Evolutionary conservation across 2,797 vertebrate species (phyloP), one percentile per base, ranked within the genome.

Genomic region (Nyctibius grandis): DNA sequence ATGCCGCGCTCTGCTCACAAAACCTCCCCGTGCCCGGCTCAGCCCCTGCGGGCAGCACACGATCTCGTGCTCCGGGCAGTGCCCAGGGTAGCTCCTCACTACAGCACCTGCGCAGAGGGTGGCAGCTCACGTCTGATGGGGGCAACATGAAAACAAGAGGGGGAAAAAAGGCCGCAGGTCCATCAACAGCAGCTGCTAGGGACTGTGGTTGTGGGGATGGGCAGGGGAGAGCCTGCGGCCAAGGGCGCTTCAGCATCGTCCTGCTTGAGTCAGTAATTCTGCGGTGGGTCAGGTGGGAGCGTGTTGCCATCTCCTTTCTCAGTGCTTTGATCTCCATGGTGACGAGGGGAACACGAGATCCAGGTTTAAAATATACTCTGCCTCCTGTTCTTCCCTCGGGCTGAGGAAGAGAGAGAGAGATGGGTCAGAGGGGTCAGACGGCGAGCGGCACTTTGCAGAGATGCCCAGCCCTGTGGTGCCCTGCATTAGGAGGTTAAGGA

Each of bases 301-400:
- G 17, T 44, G 60, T 22, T 63, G 75, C 92, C 26, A 1, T 70
- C 93, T 93, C 92, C 90, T 51, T 11, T 18, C 93, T 79, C 95
- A 22, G 93, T 67, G 93, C 93, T 84, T 48, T 61, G 25, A 76
- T 96, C 95, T 97, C 95, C 96, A 92, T 70, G 88, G 93, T 78
- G 93, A 95, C 91, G 31, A 40, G 51, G 81, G 61, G 79, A 95
- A 28, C 5, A 3, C 1, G 44, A 89, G 65, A 80, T 73, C 74
- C 68, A 5, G 5, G 80, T 95, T 96, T 98, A 99, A 98, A 99
- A 99, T 98, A 99, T 99, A 93, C 99, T 99, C 96, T 99, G 99
- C 86, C 99, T 97, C 86, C 99, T 98, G 98, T 98, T 99, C 97
- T 99, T 99, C 93, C 99, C 99, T 96, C 99, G 98, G 96, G 98